Percentiles rank a stretch among this genome's conserved stretches.
Conservation (phyloP, 2,113 vertebrate species). For the Rhinopomastus cyanomelas region DNA sequence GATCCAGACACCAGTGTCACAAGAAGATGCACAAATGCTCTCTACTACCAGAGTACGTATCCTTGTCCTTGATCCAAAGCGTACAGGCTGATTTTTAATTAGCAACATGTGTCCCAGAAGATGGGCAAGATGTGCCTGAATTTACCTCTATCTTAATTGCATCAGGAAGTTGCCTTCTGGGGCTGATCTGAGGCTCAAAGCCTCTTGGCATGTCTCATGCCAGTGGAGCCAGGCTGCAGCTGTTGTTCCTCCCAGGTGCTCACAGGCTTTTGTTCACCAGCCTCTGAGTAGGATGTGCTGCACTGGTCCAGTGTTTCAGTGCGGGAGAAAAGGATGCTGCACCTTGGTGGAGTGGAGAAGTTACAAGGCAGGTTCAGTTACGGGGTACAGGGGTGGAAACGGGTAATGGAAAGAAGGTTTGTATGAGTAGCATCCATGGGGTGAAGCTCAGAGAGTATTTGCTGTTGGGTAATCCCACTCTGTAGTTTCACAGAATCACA, state of each 20-base stretch:
- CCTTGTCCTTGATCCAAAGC: background rate
- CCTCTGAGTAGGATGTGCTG: background rate
- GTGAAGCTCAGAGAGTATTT: background rate
- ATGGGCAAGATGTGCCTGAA: background rate
- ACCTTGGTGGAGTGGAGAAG: background rate
- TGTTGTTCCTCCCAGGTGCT: background rate
- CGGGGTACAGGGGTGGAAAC: background rate
- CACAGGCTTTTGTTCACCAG: background rate
- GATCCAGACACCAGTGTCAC: background rate
- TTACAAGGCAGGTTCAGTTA: background rate
- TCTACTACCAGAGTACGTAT: background rate
- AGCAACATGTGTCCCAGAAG: background rate
- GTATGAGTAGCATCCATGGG: background rate
- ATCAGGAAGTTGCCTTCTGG: conserved; percentile 6
- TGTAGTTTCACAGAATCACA: background rate
- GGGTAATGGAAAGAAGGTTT: background rate
- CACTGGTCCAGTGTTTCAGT: rapidly evolving
- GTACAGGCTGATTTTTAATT: background rate
- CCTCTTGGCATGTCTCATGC: background rate
- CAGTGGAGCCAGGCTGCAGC: background rate
- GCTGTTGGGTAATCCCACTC: background rate
- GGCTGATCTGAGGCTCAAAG: background rate
- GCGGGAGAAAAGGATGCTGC: background rate
- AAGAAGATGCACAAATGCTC: background rate
- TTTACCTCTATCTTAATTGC: conserved; percentile 35